A percentile compares a stretch with the other conserved stretches of the same genome.
These are phyloP conservation scores for Ochotona princeps DNA, from an alignment of 2,113 vertebrate species.

Conservation along the genomic window DNA sequence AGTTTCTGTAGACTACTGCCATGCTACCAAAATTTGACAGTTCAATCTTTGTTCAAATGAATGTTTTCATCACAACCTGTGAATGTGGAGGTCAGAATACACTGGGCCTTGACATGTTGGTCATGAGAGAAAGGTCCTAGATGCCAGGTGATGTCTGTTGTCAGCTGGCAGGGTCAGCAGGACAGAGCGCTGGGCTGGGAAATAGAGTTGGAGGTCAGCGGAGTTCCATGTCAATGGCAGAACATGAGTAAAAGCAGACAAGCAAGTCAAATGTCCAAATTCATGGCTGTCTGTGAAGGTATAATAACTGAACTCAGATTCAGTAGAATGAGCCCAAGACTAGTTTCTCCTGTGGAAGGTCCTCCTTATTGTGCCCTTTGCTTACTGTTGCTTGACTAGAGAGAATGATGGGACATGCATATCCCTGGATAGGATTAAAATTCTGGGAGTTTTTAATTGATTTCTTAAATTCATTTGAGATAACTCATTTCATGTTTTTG, in stretches of 20 bases:
- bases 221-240: background rate
- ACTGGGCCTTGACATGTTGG: background rate
- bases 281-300: background rate
- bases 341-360: background rate
- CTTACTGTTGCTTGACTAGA: background rate
- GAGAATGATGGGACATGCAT: background rate
- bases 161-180: background rate
- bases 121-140: background rate
- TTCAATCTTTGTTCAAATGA: background rate
- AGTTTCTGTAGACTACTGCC: background rate
- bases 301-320: background rate
- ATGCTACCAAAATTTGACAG: conserved; percentile 22
- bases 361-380: background rate
- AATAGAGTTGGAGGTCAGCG: background rate
- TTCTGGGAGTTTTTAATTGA: background rate
- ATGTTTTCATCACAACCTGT: background rate
- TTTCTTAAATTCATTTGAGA: background rate
- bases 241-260: background rate
- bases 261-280: background rate
- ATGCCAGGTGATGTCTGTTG: background rate
- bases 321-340: background rate
- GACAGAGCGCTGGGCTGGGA: background rate
- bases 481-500: background rate
- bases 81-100: background rate
- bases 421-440: background rate